Base-by-base conservation (phyloP, 2,888 invertebrate genomes). In the Drosophila suboccidentalis region DNA sequence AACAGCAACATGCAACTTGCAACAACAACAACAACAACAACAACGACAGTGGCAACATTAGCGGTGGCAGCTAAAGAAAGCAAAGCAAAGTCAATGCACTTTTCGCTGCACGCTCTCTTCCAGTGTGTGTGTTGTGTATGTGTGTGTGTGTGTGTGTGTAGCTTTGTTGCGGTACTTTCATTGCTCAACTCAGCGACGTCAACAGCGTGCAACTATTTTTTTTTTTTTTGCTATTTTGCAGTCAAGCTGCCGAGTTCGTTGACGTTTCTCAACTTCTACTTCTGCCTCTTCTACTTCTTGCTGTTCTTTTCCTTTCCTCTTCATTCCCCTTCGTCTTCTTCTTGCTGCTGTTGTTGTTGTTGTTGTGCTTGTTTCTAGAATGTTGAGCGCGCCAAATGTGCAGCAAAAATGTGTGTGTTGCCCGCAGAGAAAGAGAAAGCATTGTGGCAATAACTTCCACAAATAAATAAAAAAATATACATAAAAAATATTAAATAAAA, bases 121-220 rank as follows among this genome's bases (percentile, higher is more conserved):
- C 65, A 50, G 47, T 46, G 22, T 50, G 36, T 65, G 34, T 64
- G 44, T 54, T 58, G 29, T 49, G 41, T 76, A 6, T 53, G n/a
- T 57, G 53, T 70, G 51, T 66, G 58, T 60, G 19, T 71, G 44
- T 71, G 59, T 62, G 34, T 72, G 41, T 81, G 57, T 84, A 78
- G 76, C 71, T 82, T 84, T 84, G 85, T 82, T 86, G 89, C 86
- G 86, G 86, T 86, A 86, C 86, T 86, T 86, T 86, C 86, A 88
- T 86, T 86, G 87, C 86, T 90, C 74, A 78, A 87, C 26, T 5
- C 84, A 60, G 51, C 64, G 50, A 58, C 63, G 41, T 36, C 71
- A 57, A 51, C 72, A 39, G 57, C 64, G 49, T 47, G 50, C 80
- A 63, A 77, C 77, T 76, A 71, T 76, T 80, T 8, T 29, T 26